Conservation (phyloP, 2,888 invertebrate species). For the Ctenicera cuprea region DNA sequence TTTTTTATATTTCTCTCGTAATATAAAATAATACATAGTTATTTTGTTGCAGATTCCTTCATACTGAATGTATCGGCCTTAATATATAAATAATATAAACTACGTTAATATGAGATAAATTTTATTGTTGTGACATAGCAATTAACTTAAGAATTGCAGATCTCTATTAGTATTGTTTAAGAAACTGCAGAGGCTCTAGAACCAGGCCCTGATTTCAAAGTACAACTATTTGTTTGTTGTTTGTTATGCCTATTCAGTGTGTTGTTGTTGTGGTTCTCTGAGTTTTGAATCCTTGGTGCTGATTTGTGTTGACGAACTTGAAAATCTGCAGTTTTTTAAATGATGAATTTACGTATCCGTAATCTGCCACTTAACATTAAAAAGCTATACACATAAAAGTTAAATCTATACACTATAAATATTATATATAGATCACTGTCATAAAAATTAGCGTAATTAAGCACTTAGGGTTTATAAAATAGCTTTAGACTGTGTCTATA, state of each 20-base stretch:
- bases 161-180: slow-evolving; percentile 60
- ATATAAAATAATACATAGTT: background rate
- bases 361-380: slow-evolving; percentile 71
- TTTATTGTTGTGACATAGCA: slow-evolving; percentile 72
- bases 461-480: slow-evolving; percentile 56
- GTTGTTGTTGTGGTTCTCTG: slow-evolving; percentile 51
- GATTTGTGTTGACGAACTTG: slow-evolving; percentile 59
- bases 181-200: slow-evolving; percentile 67
- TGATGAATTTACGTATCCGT: slow-evolving; percentile 61
- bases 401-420: slow-evolving; percentile 68
- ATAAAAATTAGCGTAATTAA: slow-evolving; percentile 57
- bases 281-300: slow-evolving; percentile 60
- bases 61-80: slow-evolving; percentile 74
- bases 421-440: slow-evolving; percentile 57
- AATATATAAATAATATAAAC: slow-evolving; percentile 68
- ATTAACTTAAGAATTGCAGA: slow-evolving; percentile 62
- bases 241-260: slow-evolving; percentile 62
- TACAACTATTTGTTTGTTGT: slow-evolving; percentile 72
- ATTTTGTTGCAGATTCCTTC: slow-evolving; percentile 72
- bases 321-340: slow-evolving; percentile 69
- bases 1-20: no score
- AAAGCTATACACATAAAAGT: slow-evolving; percentile 69
- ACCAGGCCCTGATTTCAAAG: slow-evolving; percentile 73
- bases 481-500: slow-evolving; percentile 65
- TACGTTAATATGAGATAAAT: slow-evolving; percentile 70